These are phyloP conservation scores for Scatophagus argus DNA, from an alignment of 2,113 vertebrate genomes.

Conservation along the genomic window DNA sequence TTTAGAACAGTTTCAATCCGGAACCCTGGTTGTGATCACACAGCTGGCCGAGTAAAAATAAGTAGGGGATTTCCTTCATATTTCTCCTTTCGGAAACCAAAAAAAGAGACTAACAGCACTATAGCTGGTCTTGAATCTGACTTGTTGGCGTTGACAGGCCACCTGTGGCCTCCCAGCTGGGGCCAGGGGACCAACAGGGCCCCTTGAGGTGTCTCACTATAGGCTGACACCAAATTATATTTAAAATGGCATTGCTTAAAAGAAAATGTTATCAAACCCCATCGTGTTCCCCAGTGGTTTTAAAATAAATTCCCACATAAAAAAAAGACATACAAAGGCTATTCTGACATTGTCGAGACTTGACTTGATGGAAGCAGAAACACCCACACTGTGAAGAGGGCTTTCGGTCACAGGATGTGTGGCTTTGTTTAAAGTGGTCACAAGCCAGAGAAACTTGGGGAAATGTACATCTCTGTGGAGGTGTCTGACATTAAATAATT, in stretches of 20 bases:
- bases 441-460: neutral
- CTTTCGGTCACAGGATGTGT: too few relatives aligned
- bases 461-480: neutral
- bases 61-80: constrained; percentile 61
- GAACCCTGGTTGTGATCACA: constrained; percentile 38
- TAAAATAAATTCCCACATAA: too few relatives aligned
- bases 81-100: constrained; percentile 20
- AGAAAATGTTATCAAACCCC: neutral
- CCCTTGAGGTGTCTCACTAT: neutral
- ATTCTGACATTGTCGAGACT: too few relatives aligned
- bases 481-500: neutral
- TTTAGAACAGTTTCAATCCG: constrained; percentile 53
- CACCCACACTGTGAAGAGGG: neutral
- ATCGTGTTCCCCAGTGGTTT: neutral
- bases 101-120: neutral
- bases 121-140: neutral
- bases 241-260: neutral
- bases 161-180: constrained; percentile 16
- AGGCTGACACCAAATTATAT: neutral
- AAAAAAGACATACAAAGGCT: too few relatives aligned
- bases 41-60: constrained; percentile 42
- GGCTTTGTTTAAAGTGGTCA: neutral
- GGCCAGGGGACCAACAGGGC: constrained; percentile 9
- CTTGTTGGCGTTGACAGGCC: constrained; percentile 28
- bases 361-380: too few relatives aligned